Base-by-base conservation (phyloP, 1,140 invertebrate genomes). In the Aphelinus certus region DNA sequence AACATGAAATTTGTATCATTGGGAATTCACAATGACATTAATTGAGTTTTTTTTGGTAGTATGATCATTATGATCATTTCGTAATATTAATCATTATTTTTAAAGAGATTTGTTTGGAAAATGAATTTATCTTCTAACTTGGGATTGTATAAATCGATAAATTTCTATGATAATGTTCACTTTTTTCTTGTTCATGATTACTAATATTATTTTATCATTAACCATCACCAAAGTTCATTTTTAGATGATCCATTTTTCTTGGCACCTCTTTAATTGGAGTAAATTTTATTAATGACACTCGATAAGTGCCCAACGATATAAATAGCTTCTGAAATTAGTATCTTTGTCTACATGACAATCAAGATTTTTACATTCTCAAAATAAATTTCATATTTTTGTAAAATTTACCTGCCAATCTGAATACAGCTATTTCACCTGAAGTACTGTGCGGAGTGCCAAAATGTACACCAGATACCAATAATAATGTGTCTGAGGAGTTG, bases 351-450 rank as follows among this genome's bases (percentile, higher is more conserved):
- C 26, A 26, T 26, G 26, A 51, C 46, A 46, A 51, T 60, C n/a
- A 70, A 6, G n/a, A 67, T 73, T 6, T 7, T 48, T 62, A 62
- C 51, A 58, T 58, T 67, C 42, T 66, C 47, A 56, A 45, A 68
- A 26, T 26, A 26, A 26, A 26, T 26, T 26, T 26, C 26, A 26
- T 26, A 26, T 26, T 26, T 26, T 26, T 26, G 26, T 6, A 53
- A 53, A 48, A 48, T 84, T 88, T 87, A 93, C 92, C 90, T 84
- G 90, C 87, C 75, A 96, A 81, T 87, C 90, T 93, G 81, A 96
- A 96, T 10, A 97, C 94, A 51, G 94, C 94, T 78, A 97, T 96
- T 90, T 96, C 95, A 10, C 95, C 95, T 1, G 93, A 94, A 7
- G 93, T 95, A 76, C 91, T 94, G 76, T 91, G 91, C 1, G 90